A percentile compares a stretch with the other conserved stretches of the same genome.
phyloP scores from a whole-genome alignment of 2,888 invertebrate genomes.

The Tenthredo amoena region DNA sequence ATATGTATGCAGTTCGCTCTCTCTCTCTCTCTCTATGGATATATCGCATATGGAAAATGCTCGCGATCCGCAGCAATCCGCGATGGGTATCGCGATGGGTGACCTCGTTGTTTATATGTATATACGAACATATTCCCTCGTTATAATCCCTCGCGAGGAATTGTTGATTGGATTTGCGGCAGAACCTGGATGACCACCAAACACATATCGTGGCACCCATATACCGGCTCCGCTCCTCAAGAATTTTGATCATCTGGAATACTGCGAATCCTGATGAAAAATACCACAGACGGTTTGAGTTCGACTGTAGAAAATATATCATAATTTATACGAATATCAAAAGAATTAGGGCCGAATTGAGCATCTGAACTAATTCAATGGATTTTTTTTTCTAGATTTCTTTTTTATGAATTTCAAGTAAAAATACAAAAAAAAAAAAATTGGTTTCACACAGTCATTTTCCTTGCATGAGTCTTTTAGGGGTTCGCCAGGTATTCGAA shows the following conservation, averaged over 20 bases:
- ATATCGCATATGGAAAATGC: neutral
- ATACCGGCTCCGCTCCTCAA: neutral
- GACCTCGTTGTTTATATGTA: conserved; percentile 31
- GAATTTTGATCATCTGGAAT: neutral
- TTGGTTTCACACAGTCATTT: too few species aligned
- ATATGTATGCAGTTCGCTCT: neutral
- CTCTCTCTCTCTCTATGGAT: too few species aligned
- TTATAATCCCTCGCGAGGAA: neutral
- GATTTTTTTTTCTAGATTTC: neutral
- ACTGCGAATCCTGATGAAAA: conserved; percentile 23
- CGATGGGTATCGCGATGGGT: neutral
- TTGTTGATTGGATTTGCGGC: conserved; percentile 38
- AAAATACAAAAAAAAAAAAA: too few species aligned
- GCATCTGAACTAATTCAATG: neutral
- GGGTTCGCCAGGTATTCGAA: too few species aligned
- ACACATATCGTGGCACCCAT: conserved; percentile 2
- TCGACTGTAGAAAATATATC: neutral
- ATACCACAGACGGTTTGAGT: neutral
- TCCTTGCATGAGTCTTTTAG: too few species aligned
- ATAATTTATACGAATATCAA: neutral
- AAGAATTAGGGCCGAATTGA: neutral
- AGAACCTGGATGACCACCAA: neutral
- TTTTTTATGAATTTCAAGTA: too few species aligned
- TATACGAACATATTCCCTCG: conserved; percentile 26
- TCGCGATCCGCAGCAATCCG: neutral